Conservation (phyloP, 2,888 invertebrate species). For the Meta bourneti region DNA sequence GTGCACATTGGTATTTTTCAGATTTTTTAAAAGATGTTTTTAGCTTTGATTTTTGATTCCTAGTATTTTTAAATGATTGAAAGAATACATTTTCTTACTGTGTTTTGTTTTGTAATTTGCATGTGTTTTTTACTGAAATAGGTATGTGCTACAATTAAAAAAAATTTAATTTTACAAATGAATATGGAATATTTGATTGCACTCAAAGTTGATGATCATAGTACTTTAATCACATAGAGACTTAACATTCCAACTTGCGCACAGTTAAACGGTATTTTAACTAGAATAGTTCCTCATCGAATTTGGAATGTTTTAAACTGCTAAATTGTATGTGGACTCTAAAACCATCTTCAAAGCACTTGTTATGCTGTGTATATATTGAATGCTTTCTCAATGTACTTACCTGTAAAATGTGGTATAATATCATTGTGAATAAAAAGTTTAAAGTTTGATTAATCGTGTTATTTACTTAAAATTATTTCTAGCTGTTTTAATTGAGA, state of each 20-base stretch:
- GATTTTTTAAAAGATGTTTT: background rate
- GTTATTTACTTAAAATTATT: background rate
- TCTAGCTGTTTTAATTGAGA: too few relatives aligned
- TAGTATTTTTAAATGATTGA: too few relatives aligned
- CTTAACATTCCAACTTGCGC: conserved; percentile 39
- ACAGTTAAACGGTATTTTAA: conserved; percentile 29
- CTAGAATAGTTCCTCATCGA: conserved; percentile 1
- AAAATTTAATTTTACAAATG: background rate
- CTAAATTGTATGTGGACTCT: background rate
- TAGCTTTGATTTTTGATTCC: background rate
- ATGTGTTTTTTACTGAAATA: too few relatives aligned
- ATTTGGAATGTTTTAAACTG: conserved; percentile 39
- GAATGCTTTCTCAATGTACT: conserved; percentile 47
- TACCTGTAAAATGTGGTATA: conserved; percentile 53
- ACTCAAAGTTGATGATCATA: background rate
- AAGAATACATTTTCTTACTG: too few relatives aligned
- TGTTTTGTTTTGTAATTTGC: too few relatives aligned
- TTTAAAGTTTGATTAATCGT: conserved; percentile 62
- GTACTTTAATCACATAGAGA: background rate
- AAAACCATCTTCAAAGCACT: background rate
- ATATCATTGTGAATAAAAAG: conserved; percentile 54
- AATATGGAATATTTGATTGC: background rate
- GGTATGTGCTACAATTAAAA: background rate
- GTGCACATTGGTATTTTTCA: background rate
- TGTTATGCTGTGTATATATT: conserved; percentile 52